Evolutionary conservation across 2,888 invertebrate species (phyloP), one percentile per base, ranked within the genome.

Genomic region (Coelopa pilipes): DNA sequence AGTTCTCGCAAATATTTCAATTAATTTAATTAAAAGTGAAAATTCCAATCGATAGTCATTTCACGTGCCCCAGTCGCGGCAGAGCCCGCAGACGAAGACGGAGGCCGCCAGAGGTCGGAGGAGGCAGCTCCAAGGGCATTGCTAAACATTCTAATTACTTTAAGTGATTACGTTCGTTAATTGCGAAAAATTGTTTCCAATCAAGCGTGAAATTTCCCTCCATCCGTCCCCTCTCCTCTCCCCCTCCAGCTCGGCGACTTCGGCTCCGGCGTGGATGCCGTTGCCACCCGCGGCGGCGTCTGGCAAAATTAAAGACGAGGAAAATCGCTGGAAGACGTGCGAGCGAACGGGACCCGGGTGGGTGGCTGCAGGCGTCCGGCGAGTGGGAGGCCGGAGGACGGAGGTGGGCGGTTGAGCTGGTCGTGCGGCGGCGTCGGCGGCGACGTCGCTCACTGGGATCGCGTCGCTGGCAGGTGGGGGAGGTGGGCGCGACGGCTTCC

Each of bases 151-250:
- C 77, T 78, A 78, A 77, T 79, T 78, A 78, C 75, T 77, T 77
- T 75, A 79, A 79, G 77, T 78, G 77, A 77, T 77, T 78, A 72
- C 75, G 74, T 75, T 77, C 75, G 72, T 77, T 78, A 78, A 79
- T 76, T 77, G 76, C 74, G 73, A 78, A 76, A 78, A 76, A 75
- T 76, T 75, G 73, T 21, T 76, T 75, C 69, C 76, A 72, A 74
- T 78, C 74, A 75, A 75, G 76, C 76, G 68, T 74, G 70, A 74
- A 78, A 76, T 76, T 69, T 74, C 69, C n/a, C 19, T 49, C 49
- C 19, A 57, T 69, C 53, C n/a, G 24, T 45, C 19, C 4, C 34
- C 34, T 34, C 34, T n/a, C n/a, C n/a, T n/a, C n/a, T 55, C 46
- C 19, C 4, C 34, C 34, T 34, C 34, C 4, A 4, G 34, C 7